Evolutionary conservation across 1,140 invertebrate genomes (phyloP).

Genomic region (Agrilus planipennis): DNA sequence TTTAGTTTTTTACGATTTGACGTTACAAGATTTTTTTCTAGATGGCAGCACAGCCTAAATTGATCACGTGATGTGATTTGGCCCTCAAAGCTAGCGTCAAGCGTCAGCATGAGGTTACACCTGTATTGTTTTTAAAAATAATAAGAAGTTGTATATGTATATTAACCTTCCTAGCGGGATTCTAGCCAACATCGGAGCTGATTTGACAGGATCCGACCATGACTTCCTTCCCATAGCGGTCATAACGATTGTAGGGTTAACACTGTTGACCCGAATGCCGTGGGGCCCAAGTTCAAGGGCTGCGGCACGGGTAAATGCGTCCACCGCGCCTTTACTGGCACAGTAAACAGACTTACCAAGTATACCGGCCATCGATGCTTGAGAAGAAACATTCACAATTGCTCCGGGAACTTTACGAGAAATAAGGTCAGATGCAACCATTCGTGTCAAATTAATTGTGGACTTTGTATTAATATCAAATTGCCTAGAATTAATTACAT

Average conservation of each 20-base stretch:
- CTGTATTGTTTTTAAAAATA: no score
- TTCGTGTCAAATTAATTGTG: constrained; percentile 71
- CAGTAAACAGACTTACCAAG: constrained; percentile 50
- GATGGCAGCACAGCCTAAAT: no score
- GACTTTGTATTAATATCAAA: constrained; percentile 78
- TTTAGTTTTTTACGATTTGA: no score
- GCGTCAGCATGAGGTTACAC: no score
- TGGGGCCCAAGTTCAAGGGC: constrained; percentile 75
- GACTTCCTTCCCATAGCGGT: constrained; percentile 75
- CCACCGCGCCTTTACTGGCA: constrained; percentile 54
- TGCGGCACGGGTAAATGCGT: constrained; percentile 58
- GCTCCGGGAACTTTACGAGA: constrained; percentile 55
- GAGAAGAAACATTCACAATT: constrained; percentile 85
- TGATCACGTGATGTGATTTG: no score
- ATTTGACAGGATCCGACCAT: constrained; percentile 72
- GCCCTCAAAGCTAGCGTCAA: no score
- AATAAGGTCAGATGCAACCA: constrained; percentile 63
- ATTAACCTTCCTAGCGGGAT: constrained; percentile 61
- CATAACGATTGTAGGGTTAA: constrained; percentile 84
- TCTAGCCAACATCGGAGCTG: constrained; percentile 54
- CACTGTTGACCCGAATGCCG: constrained; percentile 76
- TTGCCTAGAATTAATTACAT: constrained; percentile 53
- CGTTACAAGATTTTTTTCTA: no score
- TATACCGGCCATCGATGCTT: constrained; percentile 59
- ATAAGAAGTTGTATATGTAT: background rate